Evolutionary conservation across 2,113 vertebrate species (phyloP), one percentile per base, ranked within the genome.

Genomic region (Boulengeromyrus knoepffleri): DNA sequence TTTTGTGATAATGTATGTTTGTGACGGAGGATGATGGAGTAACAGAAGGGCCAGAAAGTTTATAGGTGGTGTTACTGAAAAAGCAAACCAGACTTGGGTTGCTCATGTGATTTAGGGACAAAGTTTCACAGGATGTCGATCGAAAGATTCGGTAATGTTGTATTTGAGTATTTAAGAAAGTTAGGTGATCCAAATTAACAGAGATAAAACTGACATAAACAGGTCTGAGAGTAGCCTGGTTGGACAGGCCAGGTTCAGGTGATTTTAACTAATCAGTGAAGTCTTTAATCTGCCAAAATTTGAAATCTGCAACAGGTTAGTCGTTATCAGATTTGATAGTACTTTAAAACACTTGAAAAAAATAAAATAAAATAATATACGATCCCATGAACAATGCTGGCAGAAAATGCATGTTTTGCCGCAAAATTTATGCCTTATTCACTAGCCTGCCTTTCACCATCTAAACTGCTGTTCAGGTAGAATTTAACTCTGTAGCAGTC

Each of bases 61-160:
- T 19, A 13, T 13, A 36, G 49, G 8, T 5, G 56, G 56, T 47
- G 39, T 66, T 66, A 50, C 87, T 62, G 19, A 88, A 45, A 42
- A 62, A 24, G 39, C 21, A 66, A 88, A 88, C 53, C 36, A 21
- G 87, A 66, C 10, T 24, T 45, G 52, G 19, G 56, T 66, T 62
- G 56, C 56, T 42, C 36, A 42, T 12, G 87, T 56, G 45, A 45
- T 31, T 56, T 66, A 45, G 24, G 56, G 36, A n/a, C 31, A 88
- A 66, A 56, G 56, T 66, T 88, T 62, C 36, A 45, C 6, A n/a
- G 87, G 31, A 88, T 88, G 87, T 88, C 12, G 87, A 62, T 39
- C 58, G 56, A 45, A 66, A n/a, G 87, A 39, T 24, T 42, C 2
- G 3, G 87, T 80, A n/a, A 88, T 24, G 87, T 88, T 62, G 36